Evolutionary conservation across 2,113 vertebrate species (phyloP), one percentile per base, ranked within the genome.

Genomic region (Damaliscus lunatus): DNA sequence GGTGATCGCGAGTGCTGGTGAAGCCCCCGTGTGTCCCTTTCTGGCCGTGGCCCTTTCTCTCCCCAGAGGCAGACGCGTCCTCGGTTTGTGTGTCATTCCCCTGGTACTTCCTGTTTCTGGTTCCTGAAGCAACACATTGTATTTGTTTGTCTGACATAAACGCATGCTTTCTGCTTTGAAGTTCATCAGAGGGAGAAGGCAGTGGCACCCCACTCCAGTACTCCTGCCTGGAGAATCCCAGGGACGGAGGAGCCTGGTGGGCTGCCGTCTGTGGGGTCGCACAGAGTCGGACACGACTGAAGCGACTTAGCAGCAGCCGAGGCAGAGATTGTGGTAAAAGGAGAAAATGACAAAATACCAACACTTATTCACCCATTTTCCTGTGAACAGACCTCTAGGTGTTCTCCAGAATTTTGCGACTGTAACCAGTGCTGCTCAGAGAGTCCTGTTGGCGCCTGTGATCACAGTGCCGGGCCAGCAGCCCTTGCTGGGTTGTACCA

Each of bases 141-240:
- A 5, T 19, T n/a, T 71, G 43, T 15, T 12, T 64, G 71, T 48
- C 6, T 7, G n/a, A 71, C 19, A 12, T 13, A 48, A 46, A 31
- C 0, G 4, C 17, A 16, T 8, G 12, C 31, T 9, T 7, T 60
- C 62, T 13, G 33, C 46, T 19, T 1, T 23, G 31, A 7, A 7
- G 5, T 13, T 9, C 36, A n/a, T 10, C 60, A 4, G 7, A 31
- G 60, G 60, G 29, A 62, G 60, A 62, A 62, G 60, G 60, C 29
- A 31, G 31, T 31, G 29, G 29, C 60, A 31, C 29, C 25, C 60
- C 60, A 62, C 29, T 62, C 60, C 29, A 62, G 60, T 7, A 7
- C 13, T 31, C 29, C 31, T 62, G 60, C 60, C 60, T 62, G 29
- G 60, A 62, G 0, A 62, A 62, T 62, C 60, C 60, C 60, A 31